Evolutionary conservation across 2,888 invertebrate species (phyloP).

Genomic region (Mycogona germanica): DNA sequence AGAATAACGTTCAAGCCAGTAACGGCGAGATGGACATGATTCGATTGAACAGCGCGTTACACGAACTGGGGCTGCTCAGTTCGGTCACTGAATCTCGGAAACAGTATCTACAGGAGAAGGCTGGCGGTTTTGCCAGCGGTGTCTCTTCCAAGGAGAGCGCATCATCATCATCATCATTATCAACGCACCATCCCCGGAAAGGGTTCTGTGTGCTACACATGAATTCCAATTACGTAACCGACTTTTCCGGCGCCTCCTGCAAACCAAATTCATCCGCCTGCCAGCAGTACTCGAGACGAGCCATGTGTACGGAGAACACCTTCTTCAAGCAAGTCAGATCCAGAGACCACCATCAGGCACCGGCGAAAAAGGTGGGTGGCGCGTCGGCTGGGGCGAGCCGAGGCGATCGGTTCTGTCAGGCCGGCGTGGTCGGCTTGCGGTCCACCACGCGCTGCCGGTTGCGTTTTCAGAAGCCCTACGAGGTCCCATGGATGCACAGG

Average conservation of each 20-base stretch:
- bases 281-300: neutral
- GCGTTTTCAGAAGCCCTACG: constrained; percentile 15
- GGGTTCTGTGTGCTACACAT: constrained; percentile 11
- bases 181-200: neutral
- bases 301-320: neutral
- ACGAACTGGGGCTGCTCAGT: constrained; percentile 17
- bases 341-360: too few species aligned
- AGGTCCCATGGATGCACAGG: constrained; percentile 7
- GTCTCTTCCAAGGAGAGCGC: neutral
- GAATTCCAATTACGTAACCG: constrained; percentile 12
- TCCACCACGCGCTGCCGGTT: neutral
- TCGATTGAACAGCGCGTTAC: constrained; percentile 9
- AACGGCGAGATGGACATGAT: constrained; percentile 6
- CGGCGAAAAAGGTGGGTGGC: too few species aligned
- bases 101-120: constrained; percentile 11
- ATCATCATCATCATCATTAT: neutral
- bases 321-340: neutral
- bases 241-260: constrained; percentile 5
- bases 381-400: neutral
- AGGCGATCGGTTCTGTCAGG: neutral
- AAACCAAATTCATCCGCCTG: neutral
- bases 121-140: neutral
- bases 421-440: neutral
- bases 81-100: constrained; percentile 11
- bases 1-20: too few species aligned